These are phyloP conservation scores for Stegophylla sp. DNA, from an alignment of 2,888 invertebrate genomes.

Conservation along the genomic window DNA sequence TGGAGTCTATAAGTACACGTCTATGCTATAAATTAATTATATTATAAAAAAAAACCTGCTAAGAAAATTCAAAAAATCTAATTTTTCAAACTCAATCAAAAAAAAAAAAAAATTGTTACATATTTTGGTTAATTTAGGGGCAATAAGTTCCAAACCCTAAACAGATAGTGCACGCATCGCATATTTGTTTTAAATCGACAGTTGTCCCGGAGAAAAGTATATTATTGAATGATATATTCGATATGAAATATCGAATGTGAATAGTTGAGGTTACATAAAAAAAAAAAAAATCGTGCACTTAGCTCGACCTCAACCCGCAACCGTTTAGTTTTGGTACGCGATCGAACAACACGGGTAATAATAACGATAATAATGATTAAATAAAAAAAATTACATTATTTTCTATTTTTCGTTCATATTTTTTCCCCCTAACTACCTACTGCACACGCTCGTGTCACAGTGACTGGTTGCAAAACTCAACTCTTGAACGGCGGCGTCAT, in stretches of 20 bases:
- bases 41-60: too few species aligned
- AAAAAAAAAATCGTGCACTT: constrained; percentile 14
- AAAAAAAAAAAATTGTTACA: too few species aligned
- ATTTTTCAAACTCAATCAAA: too few species aligned
- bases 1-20: too few species aligned
- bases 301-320: neutral
- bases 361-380: neutral
- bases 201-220: neutral
- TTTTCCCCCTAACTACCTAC: too few species aligned
- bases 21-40: too few species aligned
- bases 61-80: too few species aligned
- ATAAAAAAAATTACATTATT: neutral
- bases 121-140: too few species aligned
- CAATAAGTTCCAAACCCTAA: too few species aligned
- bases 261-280: neutral
- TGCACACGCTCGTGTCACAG: constrained; percentile 41
- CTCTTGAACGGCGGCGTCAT: neutral
- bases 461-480: constrained; percentile 50
- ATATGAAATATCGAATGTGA: neutral
- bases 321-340: neutral
- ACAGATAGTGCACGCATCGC: too few species aligned
- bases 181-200: too few species aligned
- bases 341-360: neutral
- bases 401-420: constrained; percentile 16
- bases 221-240: too few species aligned